These are phyloP conservation scores for Clupea harengus DNA, from an alignment of 2,113 vertebrate species.

Conservation along the genomic window DNA sequence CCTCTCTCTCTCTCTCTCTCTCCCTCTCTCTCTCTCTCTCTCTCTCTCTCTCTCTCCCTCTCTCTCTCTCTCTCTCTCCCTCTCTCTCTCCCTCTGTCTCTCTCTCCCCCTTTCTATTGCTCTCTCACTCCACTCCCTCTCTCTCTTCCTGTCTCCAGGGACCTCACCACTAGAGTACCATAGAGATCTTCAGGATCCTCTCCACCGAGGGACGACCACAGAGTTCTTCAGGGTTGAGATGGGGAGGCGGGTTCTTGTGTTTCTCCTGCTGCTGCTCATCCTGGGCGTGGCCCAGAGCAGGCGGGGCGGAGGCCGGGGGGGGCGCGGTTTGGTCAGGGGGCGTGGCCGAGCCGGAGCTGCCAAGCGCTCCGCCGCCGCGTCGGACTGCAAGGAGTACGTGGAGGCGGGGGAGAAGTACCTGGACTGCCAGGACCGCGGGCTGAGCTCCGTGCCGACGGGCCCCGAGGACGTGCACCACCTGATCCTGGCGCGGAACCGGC, in stretches of 20 bases:
- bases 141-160: neutral
- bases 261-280: conserved; percentile 77
- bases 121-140: neutral
- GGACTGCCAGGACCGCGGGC: conserved; percentile 87
- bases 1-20: neutral
- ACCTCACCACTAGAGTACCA: neutral
- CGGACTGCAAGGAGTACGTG: conserved; percentile 81
- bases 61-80: neutral
- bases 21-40: too few relatives aligned
- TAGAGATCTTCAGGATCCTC: neutral
- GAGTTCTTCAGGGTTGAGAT: conserved; percentile 49
- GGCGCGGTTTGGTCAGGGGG: conserved; percentile 54
- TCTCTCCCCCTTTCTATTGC: too few relatives aligned
- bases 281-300: conserved; percentile 70
- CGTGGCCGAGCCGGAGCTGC: conserved; percentile 61
- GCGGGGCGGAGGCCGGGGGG: conserved; percentile 61
- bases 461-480: conserved; percentile 89
- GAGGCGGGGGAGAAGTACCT: conserved; percentile 88
- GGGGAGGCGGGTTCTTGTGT: conserved; percentile 65
- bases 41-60: too few relatives aligned
- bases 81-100: too few relatives aligned
- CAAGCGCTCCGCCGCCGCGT: conserved; percentile 79
- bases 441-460: conserved; percentile 76
- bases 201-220: neutral
- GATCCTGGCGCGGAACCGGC: conserved; percentile 86